Evolutionary conservation across 1,140 invertebrate genomes (phyloP).

Genomic region (Mesaphorura yosii): DNA sequence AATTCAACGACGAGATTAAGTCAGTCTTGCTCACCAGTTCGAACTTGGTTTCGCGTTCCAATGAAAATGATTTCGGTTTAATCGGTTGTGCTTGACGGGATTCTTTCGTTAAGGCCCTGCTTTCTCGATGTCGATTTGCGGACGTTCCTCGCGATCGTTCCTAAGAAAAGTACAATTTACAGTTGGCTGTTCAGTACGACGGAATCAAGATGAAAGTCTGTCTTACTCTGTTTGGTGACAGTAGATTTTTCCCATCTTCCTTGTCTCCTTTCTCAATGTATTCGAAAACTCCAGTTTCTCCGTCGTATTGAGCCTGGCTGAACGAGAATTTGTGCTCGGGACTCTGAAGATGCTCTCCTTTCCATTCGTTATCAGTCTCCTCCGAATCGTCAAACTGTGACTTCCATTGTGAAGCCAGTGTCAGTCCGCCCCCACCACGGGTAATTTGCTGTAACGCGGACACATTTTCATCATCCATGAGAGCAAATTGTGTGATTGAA

Average conservation of each 20-base stretch:
- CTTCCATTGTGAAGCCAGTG: constrained; percentile 81
- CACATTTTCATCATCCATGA: constrained; percentile 85
- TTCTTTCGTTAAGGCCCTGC: too few species aligned
- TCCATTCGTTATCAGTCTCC: constrained; percentile 82
- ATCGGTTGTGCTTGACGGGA: too few species aligned
- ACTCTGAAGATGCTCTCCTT: constrained; percentile 60
- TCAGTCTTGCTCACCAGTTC: constrained; percentile 22
- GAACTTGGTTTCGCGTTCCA: constrained; percentile 19
- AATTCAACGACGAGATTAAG: constrained; percentile 27
- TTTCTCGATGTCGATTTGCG: too few species aligned
- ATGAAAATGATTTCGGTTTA: too few species aligned
- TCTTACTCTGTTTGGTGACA: too few species aligned
- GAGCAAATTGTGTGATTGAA: constrained; percentile 74
- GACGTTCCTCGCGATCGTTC: too few species aligned
- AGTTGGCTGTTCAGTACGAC: too few species aligned
- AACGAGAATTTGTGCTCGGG: constrained; percentile 48
- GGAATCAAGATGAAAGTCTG: too few species aligned
- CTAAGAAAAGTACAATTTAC: too few species aligned
- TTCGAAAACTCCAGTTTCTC: background rate
- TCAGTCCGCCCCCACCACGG: constrained; percentile 53
- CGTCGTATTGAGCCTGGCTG: constrained; percentile 27
- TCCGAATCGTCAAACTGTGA: constrained; percentile 89
- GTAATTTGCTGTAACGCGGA: constrained; percentile 71
- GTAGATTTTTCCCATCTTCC: too few species aligned
- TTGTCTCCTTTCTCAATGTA: too few species aligned